These are phyloP conservation scores for Tarsius wallacei DNA, from an alignment of 2,797 vertebrate species.

Conservation along the genomic window DNA sequence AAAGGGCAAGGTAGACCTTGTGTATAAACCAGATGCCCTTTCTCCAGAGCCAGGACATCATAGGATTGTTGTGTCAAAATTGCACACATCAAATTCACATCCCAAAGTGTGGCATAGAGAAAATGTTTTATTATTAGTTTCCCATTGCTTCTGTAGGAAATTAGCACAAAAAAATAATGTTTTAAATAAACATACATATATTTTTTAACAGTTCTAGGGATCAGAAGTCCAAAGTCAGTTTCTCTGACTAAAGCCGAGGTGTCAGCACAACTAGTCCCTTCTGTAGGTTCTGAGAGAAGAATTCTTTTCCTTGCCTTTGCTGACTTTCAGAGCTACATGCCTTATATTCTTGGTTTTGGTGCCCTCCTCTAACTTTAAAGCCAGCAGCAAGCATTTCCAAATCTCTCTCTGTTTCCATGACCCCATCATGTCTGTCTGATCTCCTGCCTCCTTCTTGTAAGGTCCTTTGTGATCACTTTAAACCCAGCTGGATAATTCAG, in stretches of 20 bases:
- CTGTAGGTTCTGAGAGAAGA: not conserved
- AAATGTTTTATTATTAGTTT: not conserved
- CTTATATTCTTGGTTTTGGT: not conserved
- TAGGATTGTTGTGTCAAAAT: not conserved
- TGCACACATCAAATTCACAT: not conserved
- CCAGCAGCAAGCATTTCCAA: not conserved
- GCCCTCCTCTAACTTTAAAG: not conserved
- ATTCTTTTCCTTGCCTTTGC: not conserved
- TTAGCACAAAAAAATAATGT: not conserved
- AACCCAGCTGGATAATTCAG: not conserved
- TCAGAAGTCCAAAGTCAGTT: not conserved
- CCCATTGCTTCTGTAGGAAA: not conserved
- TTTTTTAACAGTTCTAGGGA: not conserved
- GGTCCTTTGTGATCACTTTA: not conserved
- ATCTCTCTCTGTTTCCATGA: not conserved
- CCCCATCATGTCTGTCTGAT: not conserved
- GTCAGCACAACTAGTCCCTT: not conserved
- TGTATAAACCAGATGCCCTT: not conserved
- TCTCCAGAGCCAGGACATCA: not conserved
- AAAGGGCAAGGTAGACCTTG: not conserved
- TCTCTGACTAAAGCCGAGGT: not conserved
- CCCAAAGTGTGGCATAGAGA: not conserved
- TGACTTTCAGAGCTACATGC: not conserved
- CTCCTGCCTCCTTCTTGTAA: not conserved
- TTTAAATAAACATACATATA: conserved; percentile 7